Evolutionary conservation across 2,797 vertebrate genomes (phyloP), one percentile per base, ranked within the genome.

Genomic region (Gallinago stenura): DNA sequence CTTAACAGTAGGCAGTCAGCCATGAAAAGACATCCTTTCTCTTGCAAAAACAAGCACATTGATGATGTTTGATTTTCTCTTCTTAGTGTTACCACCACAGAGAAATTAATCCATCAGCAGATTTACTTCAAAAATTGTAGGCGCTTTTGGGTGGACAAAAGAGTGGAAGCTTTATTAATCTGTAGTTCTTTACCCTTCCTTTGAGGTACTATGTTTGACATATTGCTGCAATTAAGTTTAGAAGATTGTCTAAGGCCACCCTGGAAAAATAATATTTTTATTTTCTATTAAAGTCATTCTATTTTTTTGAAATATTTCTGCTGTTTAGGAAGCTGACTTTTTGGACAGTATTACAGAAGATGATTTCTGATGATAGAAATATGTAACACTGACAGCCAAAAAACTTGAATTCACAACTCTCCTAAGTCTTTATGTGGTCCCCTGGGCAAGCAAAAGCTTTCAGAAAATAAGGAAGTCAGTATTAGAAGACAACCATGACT

Each of bases 251-350:
- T 24, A 61, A 64, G 41, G 46, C 24, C 35, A 45, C 30, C 35
- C 15, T 64, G 48, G n/a, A 71, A 88, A 93, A 83, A 48, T 53
- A 58, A 61, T 62, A 9, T 5, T 71, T 78, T 83, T 73, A 18
- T 84, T 89, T 90, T 86, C 61, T 86, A 7, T 31, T 81, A 20
- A 83, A 93, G 33, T 76, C 37, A 72, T 10, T 85, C 37, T 57
- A 24, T 43, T 86, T 73, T 73, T 96, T 89, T 84, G 48, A 92
- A 94, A 61, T 89, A 35, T 82, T 92, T 69, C 54, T 26, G 25
- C 37, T 75, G 6, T 61, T 79, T 35, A 68, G 22, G 50, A 87
- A 93, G 45, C 24, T 37, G 62, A 61, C 2, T 1, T 81, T 84
- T 84, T 65, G 51, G 37, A 33, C 37, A 39, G 10, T 35, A 26